Evolutionary conservation across 1,140 invertebrate species (phyloP), one percentile per base, ranked within the genome.

Genomic region (Cyphomyrmex costatus): DNA sequence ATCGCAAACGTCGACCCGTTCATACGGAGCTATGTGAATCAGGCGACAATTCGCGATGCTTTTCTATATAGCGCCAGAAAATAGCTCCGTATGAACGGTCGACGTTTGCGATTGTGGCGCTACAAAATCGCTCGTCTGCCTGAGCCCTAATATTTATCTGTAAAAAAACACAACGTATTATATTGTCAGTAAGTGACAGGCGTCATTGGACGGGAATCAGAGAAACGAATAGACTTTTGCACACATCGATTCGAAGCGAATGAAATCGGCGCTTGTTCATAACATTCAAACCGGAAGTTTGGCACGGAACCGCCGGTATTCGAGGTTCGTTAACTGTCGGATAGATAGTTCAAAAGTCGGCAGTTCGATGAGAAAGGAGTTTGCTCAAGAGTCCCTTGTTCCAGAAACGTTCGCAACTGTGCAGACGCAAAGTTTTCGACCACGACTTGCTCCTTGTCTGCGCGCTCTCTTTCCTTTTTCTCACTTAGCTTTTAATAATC

Each of bases 401-500:
- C 89, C 80, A 90, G 89, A 90, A 90, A 90, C 84, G 88, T 79
- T 84, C 85, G 68, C 60, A 63, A 61, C 74, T 60, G 61, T 65
- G 56, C 65, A 88, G 63, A 86, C 80, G 85, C 78, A 85, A 90
- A 91, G 73, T 91, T 90, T 86, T 90, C 90, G 86, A 53, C 71
- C 74, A 51, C 77, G 85, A 42, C 68, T 60, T 84, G 73, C 73
- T 58, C 27, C 66, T 33, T 30, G 27, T 46, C 6, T 33, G 2
- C 46, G 2, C 46, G 16, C 42, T 14, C 42, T 16, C 46, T 79
- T 36, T n/a, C 7, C 21, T 53, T 53, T 79, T 77, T 63, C 73
- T 89, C 85, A 66, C 85, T 87, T 87, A 86, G 87, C 80, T 87
- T 90, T 87, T 90, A 90, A 90, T 90, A 90, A 90, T 89, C 89